These are phyloP conservation scores for Scarus forsteni DNA, from an alignment of 2,797 vertebrate species.

Conservation along the genomic window DNA sequence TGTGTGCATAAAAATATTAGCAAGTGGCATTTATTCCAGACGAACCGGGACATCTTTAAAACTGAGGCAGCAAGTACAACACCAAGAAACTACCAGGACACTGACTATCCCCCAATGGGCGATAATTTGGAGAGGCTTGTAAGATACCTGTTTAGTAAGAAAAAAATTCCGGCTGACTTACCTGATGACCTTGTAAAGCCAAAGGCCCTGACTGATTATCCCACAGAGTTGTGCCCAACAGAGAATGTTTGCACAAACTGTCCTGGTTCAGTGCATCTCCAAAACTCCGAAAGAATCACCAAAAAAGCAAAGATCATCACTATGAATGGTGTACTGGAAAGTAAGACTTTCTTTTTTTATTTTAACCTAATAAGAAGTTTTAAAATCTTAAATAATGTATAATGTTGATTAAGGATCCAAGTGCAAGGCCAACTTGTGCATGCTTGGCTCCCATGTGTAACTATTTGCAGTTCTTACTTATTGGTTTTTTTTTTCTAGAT, in stretches of 20 bases:
- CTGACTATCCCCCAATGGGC: neutral
- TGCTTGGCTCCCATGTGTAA: too few relatives aligned
- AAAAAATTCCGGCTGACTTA: neutral
- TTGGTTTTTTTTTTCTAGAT: too few relatives aligned
- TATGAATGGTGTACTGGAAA: neutral
- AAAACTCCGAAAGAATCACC: neutral
- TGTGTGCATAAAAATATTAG: slow-evolving; percentile 2
- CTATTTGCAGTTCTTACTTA: too few relatives aligned
- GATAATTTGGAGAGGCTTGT: neutral
- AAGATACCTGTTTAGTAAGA: neutral
- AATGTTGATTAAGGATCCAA: too few relatives aligned
- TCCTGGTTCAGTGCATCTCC: neutral
- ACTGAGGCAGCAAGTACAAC: neutral
- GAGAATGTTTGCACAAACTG: neutral
- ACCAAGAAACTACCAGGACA: neutral
- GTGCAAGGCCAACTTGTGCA: too few relatives aligned
- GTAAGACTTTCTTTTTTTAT: too few relatives aligned
- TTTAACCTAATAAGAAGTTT: too few relatives aligned
- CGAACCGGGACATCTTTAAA: neutral
- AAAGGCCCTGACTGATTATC: neutral
- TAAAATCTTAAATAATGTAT: too few relatives aligned
- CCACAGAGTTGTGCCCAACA: neutral
- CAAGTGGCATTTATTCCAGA: slow-evolving; percentile 22
- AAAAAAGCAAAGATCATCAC: neutral
- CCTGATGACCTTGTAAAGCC: neutral